phyloP scores from a whole-genome alignment of 2,888 invertebrate genomes.

The Philereme transversata region DNA sequence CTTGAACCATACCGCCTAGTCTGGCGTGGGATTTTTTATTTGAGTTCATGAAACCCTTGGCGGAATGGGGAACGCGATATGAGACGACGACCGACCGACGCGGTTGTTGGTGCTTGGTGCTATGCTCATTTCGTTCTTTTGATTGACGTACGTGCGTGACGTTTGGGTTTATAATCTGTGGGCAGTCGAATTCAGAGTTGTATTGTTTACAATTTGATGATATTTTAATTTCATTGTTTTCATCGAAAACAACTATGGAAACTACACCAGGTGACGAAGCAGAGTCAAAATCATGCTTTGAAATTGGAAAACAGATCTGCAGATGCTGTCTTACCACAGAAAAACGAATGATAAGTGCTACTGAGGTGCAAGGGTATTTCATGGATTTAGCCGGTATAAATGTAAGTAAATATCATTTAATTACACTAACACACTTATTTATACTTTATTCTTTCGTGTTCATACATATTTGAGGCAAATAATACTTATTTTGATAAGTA shows the following conservation, averaged over 20 bases:
- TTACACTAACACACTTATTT: background rate
- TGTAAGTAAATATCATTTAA: conserved; percentile 57
- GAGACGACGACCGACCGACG: too few relatives aligned
- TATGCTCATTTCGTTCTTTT: too few relatives aligned
- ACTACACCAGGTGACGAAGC: conserved; percentile 24
- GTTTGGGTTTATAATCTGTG: too few relatives aligned
- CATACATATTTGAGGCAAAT: background rate
- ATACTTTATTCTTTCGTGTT: background rate
- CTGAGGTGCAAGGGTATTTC: conserved; percentile 46
- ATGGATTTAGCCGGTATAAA: conserved; percentile 61
- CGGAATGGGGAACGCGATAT: too few relatives aligned
- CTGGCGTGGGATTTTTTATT: too few relatives aligned
- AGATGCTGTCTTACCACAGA: conserved; percentile 67
- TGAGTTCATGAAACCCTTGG: too few relatives aligned
- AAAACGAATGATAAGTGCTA: conserved; percentile 49
- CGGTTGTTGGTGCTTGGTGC: too few relatives aligned
- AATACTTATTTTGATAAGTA: background rate
- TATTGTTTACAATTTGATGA: too few relatives aligned
- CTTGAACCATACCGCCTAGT: too few relatives aligned
- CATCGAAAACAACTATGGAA: conserved; percentile 20
- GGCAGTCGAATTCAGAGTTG: too few relatives aligned
- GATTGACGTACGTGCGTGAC: too few relatives aligned
- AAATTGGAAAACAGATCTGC: conserved; percentile 53
- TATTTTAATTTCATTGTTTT: background rate
- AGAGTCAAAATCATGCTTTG: conserved; percentile 47